These are phyloP conservation scores for Caenorhabditis drosophilae DNA, from an alignment of 2,888 invertebrate genomes.

Conservation along the genomic window DNA sequence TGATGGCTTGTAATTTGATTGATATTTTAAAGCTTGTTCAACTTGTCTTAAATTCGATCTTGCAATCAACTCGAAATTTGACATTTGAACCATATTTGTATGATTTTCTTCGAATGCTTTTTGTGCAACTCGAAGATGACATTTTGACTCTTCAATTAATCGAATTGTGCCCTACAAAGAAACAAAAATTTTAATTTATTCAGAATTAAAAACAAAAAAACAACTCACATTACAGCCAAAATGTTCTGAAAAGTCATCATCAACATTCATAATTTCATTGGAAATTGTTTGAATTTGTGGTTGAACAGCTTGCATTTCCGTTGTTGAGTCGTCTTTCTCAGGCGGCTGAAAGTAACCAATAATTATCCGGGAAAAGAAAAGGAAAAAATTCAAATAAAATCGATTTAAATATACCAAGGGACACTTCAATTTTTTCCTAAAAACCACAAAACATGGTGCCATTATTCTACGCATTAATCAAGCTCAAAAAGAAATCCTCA, in stretches of 20 bases:
- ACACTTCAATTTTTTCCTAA: too few species aligned
- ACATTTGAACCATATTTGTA: constrained; percentile 20
- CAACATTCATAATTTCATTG: constrained; percentile 38
- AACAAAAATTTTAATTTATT: too few species aligned
- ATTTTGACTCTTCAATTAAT: constrained; percentile 35
- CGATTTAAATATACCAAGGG: too few species aligned
- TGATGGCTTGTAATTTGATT: constrained; percentile 17
- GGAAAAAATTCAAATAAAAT: too few species aligned
- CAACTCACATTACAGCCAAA: too few species aligned
- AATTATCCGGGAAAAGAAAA: too few species aligned
- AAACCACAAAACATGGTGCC: too few species aligned
- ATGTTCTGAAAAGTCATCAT: constrained; percentile 50
- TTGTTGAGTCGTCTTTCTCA: constrained; percentile 49
- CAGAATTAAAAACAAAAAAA: too few species aligned
- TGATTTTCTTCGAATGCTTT: constrained; percentile 37
- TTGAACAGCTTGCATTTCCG: constrained; percentile 18
- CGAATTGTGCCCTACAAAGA: constrained; percentile 16
- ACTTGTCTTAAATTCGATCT: constrained; percentile 48
- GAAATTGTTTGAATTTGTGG: constrained; percentile 17
- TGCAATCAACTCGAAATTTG: constrained; percentile 35
- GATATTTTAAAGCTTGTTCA: constrained; percentile 33
- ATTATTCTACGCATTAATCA: too few species aligned
- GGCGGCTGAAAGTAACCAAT: constrained; percentile 55
- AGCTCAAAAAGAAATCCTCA: too few species aligned
- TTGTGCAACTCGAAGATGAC: constrained; percentile 39